Conservation (phyloP, 2,113 vertebrate species). For the Sphaerodactylus townsendi region DNA sequence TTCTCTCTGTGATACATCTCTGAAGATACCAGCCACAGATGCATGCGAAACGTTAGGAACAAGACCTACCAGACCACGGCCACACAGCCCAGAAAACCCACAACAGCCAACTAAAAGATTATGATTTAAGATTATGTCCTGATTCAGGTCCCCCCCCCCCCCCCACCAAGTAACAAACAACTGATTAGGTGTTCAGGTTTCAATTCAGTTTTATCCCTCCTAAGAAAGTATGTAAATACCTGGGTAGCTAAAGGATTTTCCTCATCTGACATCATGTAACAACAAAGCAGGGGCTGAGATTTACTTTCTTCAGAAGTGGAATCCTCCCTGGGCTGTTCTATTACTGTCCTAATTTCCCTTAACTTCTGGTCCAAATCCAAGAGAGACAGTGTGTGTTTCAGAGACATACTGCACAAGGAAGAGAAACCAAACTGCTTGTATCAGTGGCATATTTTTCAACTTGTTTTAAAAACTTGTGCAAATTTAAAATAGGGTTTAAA, state of each 20-base stretch:
- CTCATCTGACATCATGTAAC: constrained; percentile 93
- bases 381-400: constrained; percentile 92
- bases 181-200: neutral
- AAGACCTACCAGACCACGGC: too few species aligned
- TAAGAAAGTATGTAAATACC: constrained; percentile 70
- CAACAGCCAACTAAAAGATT: too few species aligned
- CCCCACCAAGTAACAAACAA: neutral
- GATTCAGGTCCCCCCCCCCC: too few species aligned
- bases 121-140: too few species aligned
- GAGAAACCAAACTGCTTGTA: constrained; percentile 25
- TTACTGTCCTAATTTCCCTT: constrained; percentile 83
- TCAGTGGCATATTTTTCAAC: neutral
- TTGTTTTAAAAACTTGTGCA: neutral
- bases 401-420: constrained; percentile 80
- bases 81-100: too few species aligned
- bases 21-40: too few species aligned
- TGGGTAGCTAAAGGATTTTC: constrained; percentile 89
- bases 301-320: constrained; percentile 46
- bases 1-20: too few species aligned
- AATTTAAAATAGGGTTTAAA: neutral
- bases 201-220: neutral
- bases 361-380: constrained; percentile 91
- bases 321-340: constrained; percentile 75
- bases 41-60: too few species aligned
- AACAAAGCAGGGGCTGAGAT: constrained; percentile 77